Percentiles rank a stretch among this genome's conserved stretches.
Evolutionary conservation across 2,797 vertebrate genomes (phyloP).

Genomic region (Crenichthys baileyi): DNA sequence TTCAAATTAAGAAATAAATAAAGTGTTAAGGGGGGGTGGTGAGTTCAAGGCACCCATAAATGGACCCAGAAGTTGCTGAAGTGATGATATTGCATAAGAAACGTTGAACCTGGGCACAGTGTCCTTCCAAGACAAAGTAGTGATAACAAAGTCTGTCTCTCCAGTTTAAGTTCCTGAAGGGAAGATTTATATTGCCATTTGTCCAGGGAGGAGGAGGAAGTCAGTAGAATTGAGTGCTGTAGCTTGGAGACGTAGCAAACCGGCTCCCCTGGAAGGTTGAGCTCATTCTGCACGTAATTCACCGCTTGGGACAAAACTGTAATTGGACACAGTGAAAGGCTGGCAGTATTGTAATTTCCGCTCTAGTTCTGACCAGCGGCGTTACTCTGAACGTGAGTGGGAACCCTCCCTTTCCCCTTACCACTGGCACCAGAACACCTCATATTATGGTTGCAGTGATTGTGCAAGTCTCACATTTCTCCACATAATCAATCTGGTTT

Average conservation of each 20-base stretch:
- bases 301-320: neutral
- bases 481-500: neutral
- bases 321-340: neutral
- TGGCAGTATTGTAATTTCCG: neutral
- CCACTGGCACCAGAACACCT: neutral
- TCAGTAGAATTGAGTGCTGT: neutral
- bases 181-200: neutral
- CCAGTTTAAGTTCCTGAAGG: neutral
- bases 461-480: neutral
- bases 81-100: neutral
- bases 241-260: neutral
- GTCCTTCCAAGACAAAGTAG: neutral
- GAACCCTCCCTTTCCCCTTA: neutral
- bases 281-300: neutral
- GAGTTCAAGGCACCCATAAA: neutral
- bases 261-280: neutral
- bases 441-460: neutral
- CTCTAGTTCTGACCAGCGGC: neutral
- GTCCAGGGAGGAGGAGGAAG: neutral
- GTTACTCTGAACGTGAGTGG: neutral
- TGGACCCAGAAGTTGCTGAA: neutral
- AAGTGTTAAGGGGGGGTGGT: too few species aligned
- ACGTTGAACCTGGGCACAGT: neutral
- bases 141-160: neutral
- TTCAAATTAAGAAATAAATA: neutral